These are phyloP conservation scores for Globodera ellingtonae DNA, from an alignment of 1,140 invertebrate species.

Conservation along the genomic window DNA sequence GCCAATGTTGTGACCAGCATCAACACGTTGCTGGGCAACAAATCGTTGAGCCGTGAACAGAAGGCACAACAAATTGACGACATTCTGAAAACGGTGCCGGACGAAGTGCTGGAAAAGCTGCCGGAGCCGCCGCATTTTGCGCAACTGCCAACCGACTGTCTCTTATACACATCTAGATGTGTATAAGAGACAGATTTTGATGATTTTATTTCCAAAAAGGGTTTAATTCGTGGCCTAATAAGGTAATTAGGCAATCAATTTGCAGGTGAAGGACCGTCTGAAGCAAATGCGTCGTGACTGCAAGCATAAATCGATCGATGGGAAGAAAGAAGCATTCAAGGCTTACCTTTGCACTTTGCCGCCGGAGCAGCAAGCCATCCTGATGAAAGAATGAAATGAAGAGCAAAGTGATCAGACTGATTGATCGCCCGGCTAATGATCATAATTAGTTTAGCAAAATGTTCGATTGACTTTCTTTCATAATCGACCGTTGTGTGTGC, in stretches of 20 bases:
- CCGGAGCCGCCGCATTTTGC: not conserved
- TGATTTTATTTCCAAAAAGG: no score
- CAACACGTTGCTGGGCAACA: not conserved
- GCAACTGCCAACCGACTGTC: not conserved
- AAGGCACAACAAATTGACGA: not conserved
- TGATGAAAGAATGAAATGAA: not conserved
- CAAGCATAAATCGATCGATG: not conserved
- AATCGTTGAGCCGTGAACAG: not conserved
- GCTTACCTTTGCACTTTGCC: not conserved
- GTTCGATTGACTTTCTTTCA: no score
- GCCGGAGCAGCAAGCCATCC: not conserved
- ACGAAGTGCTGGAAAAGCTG: not conserved
- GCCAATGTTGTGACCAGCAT: not conserved
- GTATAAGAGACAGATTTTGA: no score
- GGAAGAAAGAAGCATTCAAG: not conserved
- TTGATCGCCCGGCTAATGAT: no score
- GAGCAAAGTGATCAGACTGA: not conserved
- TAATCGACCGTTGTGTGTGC: no score
- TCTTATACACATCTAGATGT: no score
- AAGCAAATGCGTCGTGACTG: not conserved
- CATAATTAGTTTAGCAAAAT: no score
- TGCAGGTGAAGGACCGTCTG: not conserved
- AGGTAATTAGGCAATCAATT: not conserved
- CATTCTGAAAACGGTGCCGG: not conserved
- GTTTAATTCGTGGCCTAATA: no score